These are phyloP conservation scores for Baronia brevicornis DNA, from an alignment of 2,888 invertebrate species.

Conservation along the genomic window DNA sequence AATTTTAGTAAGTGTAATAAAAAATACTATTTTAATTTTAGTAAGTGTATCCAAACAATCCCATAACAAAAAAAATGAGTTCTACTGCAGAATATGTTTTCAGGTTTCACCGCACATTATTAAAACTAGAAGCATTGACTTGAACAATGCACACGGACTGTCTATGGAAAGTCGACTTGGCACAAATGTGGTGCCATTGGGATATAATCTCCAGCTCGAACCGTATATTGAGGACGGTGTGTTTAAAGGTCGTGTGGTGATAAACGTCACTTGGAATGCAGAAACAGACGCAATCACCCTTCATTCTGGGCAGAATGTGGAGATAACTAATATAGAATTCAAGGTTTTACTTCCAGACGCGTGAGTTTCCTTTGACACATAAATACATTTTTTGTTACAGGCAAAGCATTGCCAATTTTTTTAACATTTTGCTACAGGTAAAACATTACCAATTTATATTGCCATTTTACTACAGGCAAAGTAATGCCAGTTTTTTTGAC, in stretches of 20 bases:
- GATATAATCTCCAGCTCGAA: constrained; percentile 79
- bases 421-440: too few relatives aligned
- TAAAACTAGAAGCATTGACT: constrained; percentile 78
- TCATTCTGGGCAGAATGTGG: constrained; percentile 79
- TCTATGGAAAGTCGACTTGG: constrained; percentile 79
- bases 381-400: constrained; percentile 2
- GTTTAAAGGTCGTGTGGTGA: constrained; percentile 80
- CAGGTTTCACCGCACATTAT: constrained; percentile 49
- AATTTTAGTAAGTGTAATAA: too few relatives aligned
- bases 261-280: constrained; percentile 80
- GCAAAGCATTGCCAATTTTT: too few relatives aligned
- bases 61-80: too few relatives aligned
- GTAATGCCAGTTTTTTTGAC: too few relatives aligned
- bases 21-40: background rate
- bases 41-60: too few relatives aligned
- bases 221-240: constrained; percentile 79
- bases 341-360: constrained; percentile 34
- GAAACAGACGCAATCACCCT: constrained; percentile 78
- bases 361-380: constrained; percentile 33
- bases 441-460: too few relatives aligned
- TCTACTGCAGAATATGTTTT: too few relatives aligned
- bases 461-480: too few relatives aligned
- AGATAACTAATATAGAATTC: constrained; percentile 72
- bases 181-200: constrained; percentile 77
- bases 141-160: constrained; percentile 80